Base-by-base conservation (phyloP, 2,797 vertebrate species). In the Pygocentrus nattereri region DNA sequence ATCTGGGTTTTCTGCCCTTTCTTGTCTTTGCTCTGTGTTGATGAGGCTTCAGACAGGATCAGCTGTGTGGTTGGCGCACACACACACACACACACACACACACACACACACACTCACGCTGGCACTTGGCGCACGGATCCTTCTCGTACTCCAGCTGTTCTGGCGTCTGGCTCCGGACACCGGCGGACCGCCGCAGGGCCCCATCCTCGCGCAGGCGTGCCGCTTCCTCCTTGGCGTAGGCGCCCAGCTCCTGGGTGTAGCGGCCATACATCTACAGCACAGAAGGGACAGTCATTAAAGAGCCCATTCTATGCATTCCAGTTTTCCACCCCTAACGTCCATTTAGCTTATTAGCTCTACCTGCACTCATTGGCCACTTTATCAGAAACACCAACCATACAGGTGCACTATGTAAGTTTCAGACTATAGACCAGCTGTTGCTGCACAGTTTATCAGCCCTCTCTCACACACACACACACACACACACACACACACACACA, bases 171-270 rank as follows among this genome's bases (percentile, higher is more conserved):
- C 88, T 88, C 50, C 92, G 91, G 74, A 90, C 89, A 54, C 92
- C 94, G 82, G 82, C 84, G 25, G 89, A 91, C 85, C 94, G 91
- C 21, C 92, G 91, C 31, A 93, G 91, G 5, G 94, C 93, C 31
- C 91, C 92, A 54, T 96, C 95, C 79, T 96, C 94, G 38, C 95
- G 95, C 13, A 88, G 91, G 67, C 93, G 95, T 44, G 97, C 97
- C 0, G 97, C 97, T 91, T 99, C 97, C 27, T 98, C 97, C 92
- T 97, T 98, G 91, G 97, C 97, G 21, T 96, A 99, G 83, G 95
- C 94, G 87, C 97, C 96, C 82, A 99, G 92, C 90, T 98, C 97
- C 93, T 98, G 97, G 7, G 97, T 98, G 90, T 98, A 98, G 25
- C 96, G 95, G 85, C 97, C 97, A 90, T 98, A 99, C 97, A 99